Conservation (phyloP, 2,797 vertebrate species). For the Enteromius fasciolatus region DNA sequence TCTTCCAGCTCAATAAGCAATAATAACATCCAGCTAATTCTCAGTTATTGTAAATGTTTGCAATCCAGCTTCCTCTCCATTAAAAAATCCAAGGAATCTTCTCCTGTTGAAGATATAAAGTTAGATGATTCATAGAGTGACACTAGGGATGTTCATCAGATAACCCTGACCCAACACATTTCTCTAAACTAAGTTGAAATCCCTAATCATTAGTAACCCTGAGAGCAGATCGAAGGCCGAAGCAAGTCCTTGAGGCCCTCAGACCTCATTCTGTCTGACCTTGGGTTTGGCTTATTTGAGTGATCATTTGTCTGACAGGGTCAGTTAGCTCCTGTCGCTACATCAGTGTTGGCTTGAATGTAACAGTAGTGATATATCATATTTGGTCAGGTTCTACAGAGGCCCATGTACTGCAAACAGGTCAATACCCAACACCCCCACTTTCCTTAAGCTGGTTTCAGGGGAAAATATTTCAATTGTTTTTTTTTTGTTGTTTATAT, state of each 20-base stretch:
- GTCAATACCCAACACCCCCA: neutral
- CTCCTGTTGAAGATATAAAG: neutral
- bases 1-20: constrained; percentile 3
- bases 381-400: constrained; percentile 8
- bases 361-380: constrained; percentile 35
- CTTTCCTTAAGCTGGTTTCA: neutral
- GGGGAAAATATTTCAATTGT: neutral
- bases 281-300: constrained; percentile 41
- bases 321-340: constrained; percentile 15
- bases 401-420: neutral
- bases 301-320: constrained; percentile 29
- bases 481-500: neutral
- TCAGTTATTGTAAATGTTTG: neutral
- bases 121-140: constrained; percentile 3
- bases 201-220: constrained; percentile 22
- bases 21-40: neutral
- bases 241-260: constrained; percentile 35
- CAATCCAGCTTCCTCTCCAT: neutral
- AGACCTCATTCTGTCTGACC: constrained; percentile 43
- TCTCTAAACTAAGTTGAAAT: constrained; percentile 33
- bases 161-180: constrained; percentile 14
- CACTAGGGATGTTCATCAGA: neutral
- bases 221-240: constrained; percentile 11
- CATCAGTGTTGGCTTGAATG: neutral
- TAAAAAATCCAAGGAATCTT: neutral